Conservation (phyloP, 2,888 invertebrate genomes). For the Diarsia dahlii region DNA sequence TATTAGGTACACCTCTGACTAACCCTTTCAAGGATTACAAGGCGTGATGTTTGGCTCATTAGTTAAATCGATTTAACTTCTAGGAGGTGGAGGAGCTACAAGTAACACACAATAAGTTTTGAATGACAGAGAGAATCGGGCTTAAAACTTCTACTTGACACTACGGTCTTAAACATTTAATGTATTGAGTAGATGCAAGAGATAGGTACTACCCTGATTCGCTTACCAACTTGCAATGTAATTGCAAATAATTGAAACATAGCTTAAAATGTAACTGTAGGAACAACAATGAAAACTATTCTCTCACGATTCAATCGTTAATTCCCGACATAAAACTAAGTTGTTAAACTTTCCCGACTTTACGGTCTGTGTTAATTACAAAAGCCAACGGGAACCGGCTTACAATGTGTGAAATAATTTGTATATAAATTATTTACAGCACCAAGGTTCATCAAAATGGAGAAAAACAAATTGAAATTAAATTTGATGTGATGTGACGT, state of each 20-base stretch:
- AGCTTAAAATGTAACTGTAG: conserved; percentile 50
- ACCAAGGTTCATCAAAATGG: conserved; percentile 25
- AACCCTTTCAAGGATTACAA: too few relatives aligned
- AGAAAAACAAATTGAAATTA: conserved; percentile 39
- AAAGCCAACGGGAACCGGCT: conserved; percentile 41
- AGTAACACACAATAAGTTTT: neutral
- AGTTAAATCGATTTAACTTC: neutral
- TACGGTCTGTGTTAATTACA: conserved; percentile 69
- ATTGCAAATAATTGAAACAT: conserved; percentile 12
- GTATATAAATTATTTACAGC: conserved; percentile 37
- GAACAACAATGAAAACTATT: conserved; percentile 65
- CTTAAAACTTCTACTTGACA: neutral
- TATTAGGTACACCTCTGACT: too few relatives aligned
- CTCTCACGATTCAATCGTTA: conserved; percentile 74
- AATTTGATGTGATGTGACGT: conserved; percentile 18
- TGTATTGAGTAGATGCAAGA: neutral
- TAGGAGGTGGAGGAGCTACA: neutral
- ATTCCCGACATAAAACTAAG: conserved; percentile 71
- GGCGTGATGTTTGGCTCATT: too few relatives aligned
- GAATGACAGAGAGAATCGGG: neutral
- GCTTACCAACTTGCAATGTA: neutral
- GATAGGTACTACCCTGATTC: neutral
- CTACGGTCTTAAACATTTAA: too few relatives aligned
- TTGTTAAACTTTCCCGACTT: conserved; percentile 63
- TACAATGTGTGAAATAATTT: conserved; percentile 63